Evolutionary conservation across 2,113 vertebrate genomes (phyloP).

Genomic region (Leucopsar rothschildi): DNA sequence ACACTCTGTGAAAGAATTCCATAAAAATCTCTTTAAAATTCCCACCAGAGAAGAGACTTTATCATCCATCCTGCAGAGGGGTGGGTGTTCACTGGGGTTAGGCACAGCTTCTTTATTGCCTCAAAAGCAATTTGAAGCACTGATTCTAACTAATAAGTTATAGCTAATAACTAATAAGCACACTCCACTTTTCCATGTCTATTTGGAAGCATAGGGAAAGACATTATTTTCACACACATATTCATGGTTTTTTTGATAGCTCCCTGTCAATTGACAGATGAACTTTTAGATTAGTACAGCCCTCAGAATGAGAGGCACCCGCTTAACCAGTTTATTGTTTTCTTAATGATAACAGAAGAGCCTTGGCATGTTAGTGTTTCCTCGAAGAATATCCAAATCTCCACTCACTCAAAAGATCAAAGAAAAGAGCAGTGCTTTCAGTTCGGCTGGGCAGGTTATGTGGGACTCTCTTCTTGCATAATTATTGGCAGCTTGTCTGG

Average conservation of each 20-base stretch:
- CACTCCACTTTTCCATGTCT: background rate
- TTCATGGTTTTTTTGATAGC: background rate
- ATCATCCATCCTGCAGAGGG: background rate
- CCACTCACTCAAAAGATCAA: background rate
- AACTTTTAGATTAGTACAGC: background rate
- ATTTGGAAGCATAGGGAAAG: background rate
- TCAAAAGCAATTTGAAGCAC: background rate
- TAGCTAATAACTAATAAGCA: too few relatives aligned
- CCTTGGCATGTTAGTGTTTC: background rate
- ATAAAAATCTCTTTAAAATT: background rate
- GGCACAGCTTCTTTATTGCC: background rate
- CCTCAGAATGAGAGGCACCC: background rate
- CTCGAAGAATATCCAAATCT: constrained; percentile 34
- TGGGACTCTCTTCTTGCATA: background rate
- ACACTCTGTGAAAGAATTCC: background rate
- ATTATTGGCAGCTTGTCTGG: background rate
- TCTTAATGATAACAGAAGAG: background rate
- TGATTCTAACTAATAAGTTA: background rate
- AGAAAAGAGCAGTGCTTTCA: background rate
- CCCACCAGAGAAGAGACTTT: background rate
- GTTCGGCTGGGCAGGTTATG: background rate
- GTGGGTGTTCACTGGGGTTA: background rate
- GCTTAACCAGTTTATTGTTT: constrained; percentile 6
- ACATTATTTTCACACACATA: background rate
- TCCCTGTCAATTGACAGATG: background rate